phyloP scores from a whole-genome alignment of 2,888 invertebrate species.

The Criorhina ranunculi region DNA sequence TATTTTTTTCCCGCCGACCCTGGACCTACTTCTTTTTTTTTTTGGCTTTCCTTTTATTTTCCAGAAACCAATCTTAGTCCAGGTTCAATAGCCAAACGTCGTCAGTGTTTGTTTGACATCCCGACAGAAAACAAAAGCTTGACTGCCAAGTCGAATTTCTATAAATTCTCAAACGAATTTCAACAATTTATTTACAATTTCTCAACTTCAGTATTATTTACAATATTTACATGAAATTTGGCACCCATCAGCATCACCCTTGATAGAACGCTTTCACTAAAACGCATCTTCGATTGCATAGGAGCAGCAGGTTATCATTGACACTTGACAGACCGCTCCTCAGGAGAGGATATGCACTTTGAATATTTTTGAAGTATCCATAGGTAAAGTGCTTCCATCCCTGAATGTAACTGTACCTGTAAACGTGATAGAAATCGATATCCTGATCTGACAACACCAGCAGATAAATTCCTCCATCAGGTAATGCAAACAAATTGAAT shows the following conservation, averaged over 20 bases:
- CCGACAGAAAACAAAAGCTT: no score
- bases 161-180: no score
- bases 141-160: no score
- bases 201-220: neutral
- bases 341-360: slow-evolving; percentile 79
- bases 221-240: slow-evolving; percentile 28
- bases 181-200: slow-evolving; percentile 3
- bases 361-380: slow-evolving; percentile 80
- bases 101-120: no score
- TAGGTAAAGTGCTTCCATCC: slow-evolving; percentile 81
- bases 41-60: no score
- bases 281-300: slow-evolving; percentile 79
- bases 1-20: no score
- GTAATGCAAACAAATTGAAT: slow-evolving; percentile 79
- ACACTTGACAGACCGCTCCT: slow-evolving; percentile 50
- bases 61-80: no score
- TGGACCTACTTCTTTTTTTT: no score
- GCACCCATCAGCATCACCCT: slow-evolving; percentile 11
- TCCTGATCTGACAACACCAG: slow-evolving; percentile 79
- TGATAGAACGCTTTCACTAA: slow-evolving; percentile 78
- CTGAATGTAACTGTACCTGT: slow-evolving; percentile 79
- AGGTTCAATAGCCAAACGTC: no score
- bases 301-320: slow-evolving; percentile 75
- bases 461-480: slow-evolving; percentile 78
- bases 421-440: slow-evolving; percentile 80